phyloP scores from a whole-genome alignment of 2,113 vertebrate genomes.

The Alethe diademata region DNA sequence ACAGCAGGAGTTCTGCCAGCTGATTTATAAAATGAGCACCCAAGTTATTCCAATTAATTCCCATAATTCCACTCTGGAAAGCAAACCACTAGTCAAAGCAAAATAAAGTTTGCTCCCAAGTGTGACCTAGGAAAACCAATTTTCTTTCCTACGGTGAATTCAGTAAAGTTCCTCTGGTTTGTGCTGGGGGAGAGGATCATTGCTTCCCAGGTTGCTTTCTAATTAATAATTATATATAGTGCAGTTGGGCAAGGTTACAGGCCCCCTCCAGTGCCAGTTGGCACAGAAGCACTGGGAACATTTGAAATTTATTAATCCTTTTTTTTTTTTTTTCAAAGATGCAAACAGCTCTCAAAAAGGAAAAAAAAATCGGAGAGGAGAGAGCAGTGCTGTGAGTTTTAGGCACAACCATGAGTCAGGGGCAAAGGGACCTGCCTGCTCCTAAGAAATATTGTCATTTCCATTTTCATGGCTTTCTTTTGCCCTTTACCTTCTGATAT shows the following conservation, averaged over 20 bases:
- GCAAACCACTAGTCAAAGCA: conserved; percentile 12
- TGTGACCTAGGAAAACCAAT: conserved; percentile 51
- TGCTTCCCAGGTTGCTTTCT: conserved; percentile 59
- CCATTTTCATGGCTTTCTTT: conserved; percentile 38
- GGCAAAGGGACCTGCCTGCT: background rate
- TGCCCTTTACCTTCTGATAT: conserved; percentile 47
- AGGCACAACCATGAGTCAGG: background rate
- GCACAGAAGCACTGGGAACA: conserved; percentile 47
- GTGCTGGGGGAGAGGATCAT: conserved; percentile 19
- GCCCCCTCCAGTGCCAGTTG: conserved; percentile 59
- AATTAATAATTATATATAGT: conserved; percentile 70
- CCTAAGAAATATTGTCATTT: background rate
- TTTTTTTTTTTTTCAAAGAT: background rate
- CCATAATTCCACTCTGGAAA: conserved; percentile 43
- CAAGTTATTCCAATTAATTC: conserved; percentile 61
- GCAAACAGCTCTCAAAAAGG: background rate
- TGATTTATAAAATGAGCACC: conserved; percentile 54
- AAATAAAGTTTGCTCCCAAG: conserved; percentile 50
- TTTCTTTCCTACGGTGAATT: conserved; percentile 30
- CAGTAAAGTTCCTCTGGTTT: conserved; percentile 3
- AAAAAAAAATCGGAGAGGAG: background rate
- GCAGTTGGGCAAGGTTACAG: conserved; percentile 59
- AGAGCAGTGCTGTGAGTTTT: background rate
- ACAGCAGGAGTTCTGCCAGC: conserved; percentile 6
- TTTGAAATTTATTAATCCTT: conserved; percentile 57